A percentile compares a stretch with the other conserved stretches of the same genome.
phyloP scores from a whole-genome alignment of 2,113 vertebrate species.

The Balaeniceps rex region DNA sequence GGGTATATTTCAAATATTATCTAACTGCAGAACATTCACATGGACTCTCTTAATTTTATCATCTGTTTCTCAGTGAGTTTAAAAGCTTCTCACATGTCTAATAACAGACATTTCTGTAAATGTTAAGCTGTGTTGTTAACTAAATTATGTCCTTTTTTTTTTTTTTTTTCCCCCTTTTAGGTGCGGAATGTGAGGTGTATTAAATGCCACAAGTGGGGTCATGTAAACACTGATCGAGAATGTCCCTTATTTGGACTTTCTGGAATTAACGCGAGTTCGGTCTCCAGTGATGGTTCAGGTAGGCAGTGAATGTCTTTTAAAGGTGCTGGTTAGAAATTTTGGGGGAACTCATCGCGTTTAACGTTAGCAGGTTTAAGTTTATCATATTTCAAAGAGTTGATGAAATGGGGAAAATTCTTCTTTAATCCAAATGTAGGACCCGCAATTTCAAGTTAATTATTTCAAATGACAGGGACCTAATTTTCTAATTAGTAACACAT shows the following conservation, averaged over 20 bases:
- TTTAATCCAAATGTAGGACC: not conserved
- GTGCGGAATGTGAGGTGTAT: conserved; percentile 98
- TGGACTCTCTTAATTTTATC: not conserved
- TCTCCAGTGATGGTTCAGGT: conserved; percentile 90
- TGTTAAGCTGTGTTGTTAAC: not conserved
- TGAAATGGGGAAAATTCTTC: not conserved
- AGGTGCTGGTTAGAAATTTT: not conserved
- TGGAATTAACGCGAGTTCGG: conserved; percentile 96
- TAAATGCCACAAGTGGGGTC: conserved; percentile 99
- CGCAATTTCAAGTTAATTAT: not conserved
- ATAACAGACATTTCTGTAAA: not conserved
- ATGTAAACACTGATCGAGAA: conserved; percentile 97
- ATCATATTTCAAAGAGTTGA: not conserved
- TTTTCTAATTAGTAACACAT: not conserved
- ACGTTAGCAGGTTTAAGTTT: not conserved
- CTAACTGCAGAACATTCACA: not conserved
- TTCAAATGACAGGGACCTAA: not conserved
- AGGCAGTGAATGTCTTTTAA: not conserved
- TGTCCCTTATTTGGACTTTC: conserved; percentile 97
- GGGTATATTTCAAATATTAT: conserved; percentile 31
- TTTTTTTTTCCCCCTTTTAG: conserved; percentile 61
- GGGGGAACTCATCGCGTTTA: not conserved
- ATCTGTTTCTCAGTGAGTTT: not conserved
- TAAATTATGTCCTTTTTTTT: not conserved
- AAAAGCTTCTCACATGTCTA: not conserved